Evolutionary conservation across 2,113 vertebrate genomes (phyloP).

Genomic region (Tragelaphus strepsiceros): DNA sequence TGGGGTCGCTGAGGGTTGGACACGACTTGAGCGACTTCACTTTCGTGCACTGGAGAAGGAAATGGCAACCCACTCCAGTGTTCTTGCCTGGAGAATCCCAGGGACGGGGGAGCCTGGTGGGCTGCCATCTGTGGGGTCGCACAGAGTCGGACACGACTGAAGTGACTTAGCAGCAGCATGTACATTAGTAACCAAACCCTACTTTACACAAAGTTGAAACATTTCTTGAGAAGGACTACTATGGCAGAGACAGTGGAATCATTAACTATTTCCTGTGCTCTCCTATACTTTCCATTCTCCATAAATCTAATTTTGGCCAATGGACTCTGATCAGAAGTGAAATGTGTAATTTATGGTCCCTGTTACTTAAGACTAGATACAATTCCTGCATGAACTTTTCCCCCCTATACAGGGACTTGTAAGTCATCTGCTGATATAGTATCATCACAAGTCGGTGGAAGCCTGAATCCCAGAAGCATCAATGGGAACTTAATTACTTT

Average conservation of each 20-base stretch:
- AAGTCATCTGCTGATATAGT: background rate
- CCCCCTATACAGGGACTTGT: background rate
- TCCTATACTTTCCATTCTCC: background rate
- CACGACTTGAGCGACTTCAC: too few species aligned
- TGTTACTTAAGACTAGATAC: background rate
- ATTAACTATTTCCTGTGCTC: background rate
- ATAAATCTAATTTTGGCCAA: background rate
- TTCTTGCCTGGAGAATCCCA: too few species aligned
- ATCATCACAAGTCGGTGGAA: background rate
- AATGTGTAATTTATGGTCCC: background rate
- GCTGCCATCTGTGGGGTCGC: too few species aligned
- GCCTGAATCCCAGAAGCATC: background rate
- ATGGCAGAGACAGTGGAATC: background rate
- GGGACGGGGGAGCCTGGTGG: too few species aligned
- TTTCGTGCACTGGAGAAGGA: too few species aligned
- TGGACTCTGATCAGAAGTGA: background rate
- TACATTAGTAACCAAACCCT: background rate
- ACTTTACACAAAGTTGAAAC: background rate
- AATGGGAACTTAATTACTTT: conserved; percentile 53
- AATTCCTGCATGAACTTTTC: background rate
- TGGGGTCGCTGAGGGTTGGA: too few species aligned
- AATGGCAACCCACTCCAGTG: too few species aligned
- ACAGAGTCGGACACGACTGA: too few species aligned
- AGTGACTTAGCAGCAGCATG: background rate
- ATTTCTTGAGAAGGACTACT: background rate